A percentile compares a stretch with the other conserved stretches of the same genome.
Conservation (phyloP, 2,888 invertebrate species). For the Macrosoma leucophasiata region DNA sequence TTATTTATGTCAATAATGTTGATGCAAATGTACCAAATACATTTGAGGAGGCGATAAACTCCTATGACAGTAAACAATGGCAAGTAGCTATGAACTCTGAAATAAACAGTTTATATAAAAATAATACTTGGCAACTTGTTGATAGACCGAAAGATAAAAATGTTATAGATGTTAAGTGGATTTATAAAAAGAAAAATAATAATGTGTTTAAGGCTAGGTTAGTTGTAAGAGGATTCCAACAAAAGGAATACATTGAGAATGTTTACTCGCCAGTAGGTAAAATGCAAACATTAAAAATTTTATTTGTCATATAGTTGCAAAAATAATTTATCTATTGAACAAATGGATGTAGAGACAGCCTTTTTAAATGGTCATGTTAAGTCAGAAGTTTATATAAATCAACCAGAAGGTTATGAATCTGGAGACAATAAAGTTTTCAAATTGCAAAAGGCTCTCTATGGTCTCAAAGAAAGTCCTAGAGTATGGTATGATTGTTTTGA, state of each 20-base stretch:
- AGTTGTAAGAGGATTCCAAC: constrained; percentile 16
- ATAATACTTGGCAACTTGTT: constrained; percentile 35
- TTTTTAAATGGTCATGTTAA: constrained; percentile 29
- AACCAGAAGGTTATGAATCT: constrained; percentile 31
- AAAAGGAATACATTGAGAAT: constrained; percentile 16
- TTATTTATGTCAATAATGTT: constrained; percentile 29
- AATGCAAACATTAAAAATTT: constrained; percentile 34
- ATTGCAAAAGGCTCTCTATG: constrained; percentile 32
- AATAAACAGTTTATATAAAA: constrained; percentile 31
- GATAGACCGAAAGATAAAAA: constrained; percentile 29
- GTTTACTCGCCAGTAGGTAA: constrained; percentile 28
- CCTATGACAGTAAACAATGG: constrained; percentile 27
- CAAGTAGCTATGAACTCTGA: constrained; percentile 32
- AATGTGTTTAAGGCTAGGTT: constrained; percentile 16
- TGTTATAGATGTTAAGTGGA: constrained; percentile 34
- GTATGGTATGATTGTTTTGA: constrained; percentile 28
- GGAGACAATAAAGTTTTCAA: constrained; percentile 31
- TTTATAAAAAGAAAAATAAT: constrained; percentile 31
- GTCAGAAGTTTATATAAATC: constrained; percentile 32
- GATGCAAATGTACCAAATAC: constrained; percentile 29
- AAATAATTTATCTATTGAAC: constrained; percentile 24
- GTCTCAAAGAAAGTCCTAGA: constrained; percentile 26
- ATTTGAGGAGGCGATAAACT: constrained; percentile 32
- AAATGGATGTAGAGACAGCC: constrained; percentile 31
- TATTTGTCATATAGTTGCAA: constrained; percentile 31